Percentiles rank a stretch among this genome's conserved stretches.
phyloP scores from a whole-genome alignment of 2,113 vertebrate genomes.

The Rhea americana region DNA sequence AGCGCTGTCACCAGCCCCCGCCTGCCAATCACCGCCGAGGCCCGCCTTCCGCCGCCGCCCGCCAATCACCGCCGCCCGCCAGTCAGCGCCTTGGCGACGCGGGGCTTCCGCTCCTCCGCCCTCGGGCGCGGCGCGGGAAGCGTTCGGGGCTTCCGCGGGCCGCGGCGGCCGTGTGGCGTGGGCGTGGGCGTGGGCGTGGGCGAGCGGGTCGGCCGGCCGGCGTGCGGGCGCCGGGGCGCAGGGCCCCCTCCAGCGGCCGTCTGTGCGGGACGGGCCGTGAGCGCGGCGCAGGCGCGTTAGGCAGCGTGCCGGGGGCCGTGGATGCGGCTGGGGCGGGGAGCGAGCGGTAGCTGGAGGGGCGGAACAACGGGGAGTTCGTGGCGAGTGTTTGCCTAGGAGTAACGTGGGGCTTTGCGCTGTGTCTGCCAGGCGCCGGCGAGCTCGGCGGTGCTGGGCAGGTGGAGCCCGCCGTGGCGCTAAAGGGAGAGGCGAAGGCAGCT shows the following conservation, averaged over 20 bases:
- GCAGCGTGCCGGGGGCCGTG: no score
- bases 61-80: not conserved
- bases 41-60: not conserved
- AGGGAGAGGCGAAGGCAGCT: no score
- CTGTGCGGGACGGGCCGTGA: not conserved
- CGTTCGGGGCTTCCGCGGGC: no score
- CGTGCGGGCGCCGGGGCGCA: no score
- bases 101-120: not conserved
- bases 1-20: not conserved
- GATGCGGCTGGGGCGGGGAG: not conserved
- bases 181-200: no score
- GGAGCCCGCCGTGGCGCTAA: rapidly evolving
- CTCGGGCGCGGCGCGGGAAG: not conserved
- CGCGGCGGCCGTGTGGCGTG: no score
- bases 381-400: no score
- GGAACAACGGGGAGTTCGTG: no score
- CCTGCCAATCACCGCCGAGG: not conserved
- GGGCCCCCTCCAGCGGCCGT: no score
- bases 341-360: not conserved
- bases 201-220: no score
- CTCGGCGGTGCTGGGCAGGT: rapidly evolving
- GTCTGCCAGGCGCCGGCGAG: rapidly evolving
- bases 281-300: no score
- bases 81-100: not conserved
- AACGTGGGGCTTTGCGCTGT: no score